phyloP scores from a whole-genome alignment of 2,113 vertebrate species.

The Ameiurus melas region DNA sequence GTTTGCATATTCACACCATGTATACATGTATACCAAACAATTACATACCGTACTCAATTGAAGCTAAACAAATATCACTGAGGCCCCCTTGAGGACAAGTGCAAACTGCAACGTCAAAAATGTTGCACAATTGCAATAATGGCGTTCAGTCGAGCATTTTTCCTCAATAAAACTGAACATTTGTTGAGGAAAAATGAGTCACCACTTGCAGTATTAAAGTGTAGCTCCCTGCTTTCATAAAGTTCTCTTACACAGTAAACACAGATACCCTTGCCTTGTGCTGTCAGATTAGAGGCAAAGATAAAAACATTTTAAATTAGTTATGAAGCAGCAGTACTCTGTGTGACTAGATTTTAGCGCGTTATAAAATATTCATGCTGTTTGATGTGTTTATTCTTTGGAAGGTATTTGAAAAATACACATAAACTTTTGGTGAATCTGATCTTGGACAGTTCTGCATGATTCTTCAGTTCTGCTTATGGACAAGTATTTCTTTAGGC shows the following conservation, averaged over 20 bases:
- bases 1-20: background rate
- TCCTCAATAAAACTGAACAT: too few species aligned
- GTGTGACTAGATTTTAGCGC: conserved; percentile 47
- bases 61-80: conserved; percentile 24
- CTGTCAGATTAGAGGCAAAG: background rate
- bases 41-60: background rate
- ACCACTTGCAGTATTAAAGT: background rate
- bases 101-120: background rate
- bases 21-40: background rate
- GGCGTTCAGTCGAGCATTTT: background rate
- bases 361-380: conserved; percentile 57
- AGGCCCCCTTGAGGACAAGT: conserved; percentile 42
- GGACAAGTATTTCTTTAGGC: background rate
- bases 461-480: background rate
- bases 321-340: conserved; percentile 41
- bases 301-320: background rate
- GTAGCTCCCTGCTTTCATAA: background rate
- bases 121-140: background rate
- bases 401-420: background rate
- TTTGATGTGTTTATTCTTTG: conserved; percentile 42
- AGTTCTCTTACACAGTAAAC: background rate
- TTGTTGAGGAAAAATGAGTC: too few species aligned
- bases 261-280: background rate
- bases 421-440: background rate
- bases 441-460: background rate